Conservation (phyloP, 2,113 vertebrate genomes). For the Toxostoma redivivum region DNA sequence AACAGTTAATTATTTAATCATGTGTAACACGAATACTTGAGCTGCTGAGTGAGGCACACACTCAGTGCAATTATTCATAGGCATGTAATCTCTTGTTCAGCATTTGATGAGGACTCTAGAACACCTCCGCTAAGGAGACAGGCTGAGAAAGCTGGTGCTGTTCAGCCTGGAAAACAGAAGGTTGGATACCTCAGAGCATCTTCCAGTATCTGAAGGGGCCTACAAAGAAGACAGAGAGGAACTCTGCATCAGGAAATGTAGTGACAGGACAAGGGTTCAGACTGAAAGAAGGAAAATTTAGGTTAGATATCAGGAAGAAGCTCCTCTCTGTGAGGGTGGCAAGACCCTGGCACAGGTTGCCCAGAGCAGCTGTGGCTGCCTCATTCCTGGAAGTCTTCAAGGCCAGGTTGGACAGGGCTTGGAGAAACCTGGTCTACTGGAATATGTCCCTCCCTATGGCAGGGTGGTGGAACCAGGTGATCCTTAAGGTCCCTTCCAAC, state of each 20-base stretch:
- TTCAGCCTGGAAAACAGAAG: neutral
- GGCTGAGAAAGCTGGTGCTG: neutral
- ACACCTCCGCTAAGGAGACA: neutral
- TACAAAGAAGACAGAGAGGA: neutral
- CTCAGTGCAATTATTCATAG: neutral
- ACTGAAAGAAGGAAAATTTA: neutral
- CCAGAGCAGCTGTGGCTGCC: neutral
- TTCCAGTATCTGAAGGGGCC: neutral
- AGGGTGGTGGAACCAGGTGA: neutral
- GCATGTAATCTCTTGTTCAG: neutral
- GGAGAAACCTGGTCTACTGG: neutral
- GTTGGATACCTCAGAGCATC: neutral
- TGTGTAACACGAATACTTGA: neutral
- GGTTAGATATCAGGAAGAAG: neutral
- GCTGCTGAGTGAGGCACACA: neutral
- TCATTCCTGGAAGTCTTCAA: neutral
- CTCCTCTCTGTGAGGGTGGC: neutral
- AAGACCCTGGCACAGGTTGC: neutral
- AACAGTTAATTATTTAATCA: constrained; percentile 1
- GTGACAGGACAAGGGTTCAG: neutral
- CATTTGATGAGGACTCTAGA: neutral
- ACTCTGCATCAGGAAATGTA: neutral
- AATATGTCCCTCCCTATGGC: neutral
- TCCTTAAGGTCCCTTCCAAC: neutral
- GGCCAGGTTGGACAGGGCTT: neutral